Percentiles rank a stretch among this genome's conserved stretches.
Evolutionary conservation across 2,113 vertebrate species (phyloP).

Genomic region (Sylvilagus bachmani): DNA sequence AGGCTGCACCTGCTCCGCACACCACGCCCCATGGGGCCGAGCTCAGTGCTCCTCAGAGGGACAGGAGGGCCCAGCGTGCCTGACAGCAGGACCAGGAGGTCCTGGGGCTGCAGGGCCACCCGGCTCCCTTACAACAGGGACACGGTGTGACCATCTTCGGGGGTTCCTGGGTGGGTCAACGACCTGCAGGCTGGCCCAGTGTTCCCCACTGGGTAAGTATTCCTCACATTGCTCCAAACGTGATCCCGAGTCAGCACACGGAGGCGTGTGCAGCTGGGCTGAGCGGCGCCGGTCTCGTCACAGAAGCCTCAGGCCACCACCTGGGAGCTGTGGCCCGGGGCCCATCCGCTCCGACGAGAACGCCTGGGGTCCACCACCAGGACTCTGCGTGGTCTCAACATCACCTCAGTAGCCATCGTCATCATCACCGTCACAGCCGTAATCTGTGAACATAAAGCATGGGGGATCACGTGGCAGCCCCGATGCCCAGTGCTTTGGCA

Average conservation of each 20-base stretch:
- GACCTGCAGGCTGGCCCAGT: not conserved
- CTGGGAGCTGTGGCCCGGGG: not conserved
- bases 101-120: not conserved
- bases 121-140: not conserved
- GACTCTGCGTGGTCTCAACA: not conserved
- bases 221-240: conserved; percentile 65
- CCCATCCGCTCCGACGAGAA: not conserved
- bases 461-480: rapidly evolving
- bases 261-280: not conserved
- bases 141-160: not conserved
- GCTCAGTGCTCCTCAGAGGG: not conserved
- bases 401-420: conserved; percentile 91
- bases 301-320: too few relatives aligned
- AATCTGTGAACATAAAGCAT: conserved; percentile 90
- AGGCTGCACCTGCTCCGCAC: not conserved
- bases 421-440: conserved; percentile 94
- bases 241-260: conserved; percentile 63
- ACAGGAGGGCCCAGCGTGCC: not conserved
- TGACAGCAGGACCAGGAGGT: rapidly evolving
- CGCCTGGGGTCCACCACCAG: not conserved
- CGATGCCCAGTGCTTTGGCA: not conserved
- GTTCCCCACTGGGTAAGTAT: conserved; percentile 8
- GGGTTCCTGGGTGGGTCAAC: too few relatives aligned
- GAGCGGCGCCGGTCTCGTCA: too few relatives aligned
- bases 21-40: not conserved